Evolutionary conservation across 2,113 vertebrate species (phyloP).

Genomic region (Colistium nudipinnis): DNA sequence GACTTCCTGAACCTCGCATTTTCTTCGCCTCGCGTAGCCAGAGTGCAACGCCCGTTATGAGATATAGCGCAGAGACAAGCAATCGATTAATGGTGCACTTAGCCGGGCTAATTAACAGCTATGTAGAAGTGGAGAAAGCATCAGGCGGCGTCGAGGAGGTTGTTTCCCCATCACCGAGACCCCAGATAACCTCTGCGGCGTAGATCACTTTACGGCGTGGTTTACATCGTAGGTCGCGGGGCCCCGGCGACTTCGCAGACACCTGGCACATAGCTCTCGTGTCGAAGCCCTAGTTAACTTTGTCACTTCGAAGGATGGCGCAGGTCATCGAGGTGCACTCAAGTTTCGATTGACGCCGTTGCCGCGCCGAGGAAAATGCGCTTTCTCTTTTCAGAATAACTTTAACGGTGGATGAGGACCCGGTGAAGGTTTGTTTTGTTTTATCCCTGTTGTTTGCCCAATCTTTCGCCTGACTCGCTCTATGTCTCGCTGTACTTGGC

Average conservation of each 20-base stretch:
- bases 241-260: slow-evolving; percentile 14
- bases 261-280: slow-evolving; percentile 1
- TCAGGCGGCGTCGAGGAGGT: slow-evolving; percentile 62
- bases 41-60: slow-evolving; percentile 74
- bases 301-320: neutral
- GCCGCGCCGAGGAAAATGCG: neutral
- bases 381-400: neutral
- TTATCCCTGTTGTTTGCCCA: neutral
- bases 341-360: slow-evolving; percentile 15
- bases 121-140: slow-evolving; percentile 68
- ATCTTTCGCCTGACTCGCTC: neutral
- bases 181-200: slow-evolving; percentile 61
- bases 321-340: slow-evolving; percentile 20
- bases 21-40: slow-evolving; percentile 58
- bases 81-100: slow-evolving; percentile 85
- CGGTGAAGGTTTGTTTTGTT: no score
- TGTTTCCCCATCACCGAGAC: slow-evolving; percentile 52
- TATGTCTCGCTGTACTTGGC: slow-evolving; percentile 19
- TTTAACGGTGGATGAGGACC: no score
- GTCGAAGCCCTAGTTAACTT: no score
- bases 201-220: slow-evolving; percentile 61
- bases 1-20: slow-evolving; percentile 74
- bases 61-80: slow-evolving; percentile 76
- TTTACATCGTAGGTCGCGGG: slow-evolving; percentile 43
- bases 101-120: slow-evolving; percentile 81